Evolutionary conservation across 2,797 vertebrate species (phyloP).

Genomic region (Vespertilio murinus): DNA sequence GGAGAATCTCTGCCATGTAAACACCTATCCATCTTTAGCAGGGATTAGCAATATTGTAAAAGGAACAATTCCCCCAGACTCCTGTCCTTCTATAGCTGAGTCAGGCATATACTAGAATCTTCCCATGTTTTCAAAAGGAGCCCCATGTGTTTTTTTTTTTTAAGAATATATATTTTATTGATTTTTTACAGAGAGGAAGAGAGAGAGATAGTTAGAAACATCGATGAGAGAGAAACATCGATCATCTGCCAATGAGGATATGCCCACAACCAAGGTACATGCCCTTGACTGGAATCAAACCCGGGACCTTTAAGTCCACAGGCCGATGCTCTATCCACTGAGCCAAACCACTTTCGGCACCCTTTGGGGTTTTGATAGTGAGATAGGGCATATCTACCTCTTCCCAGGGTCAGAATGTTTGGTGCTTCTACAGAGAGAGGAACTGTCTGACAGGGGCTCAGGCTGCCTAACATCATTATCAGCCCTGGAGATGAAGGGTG

Average conservation of each 20-base stretch:
- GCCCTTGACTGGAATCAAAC: no score
- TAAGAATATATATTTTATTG: no score
- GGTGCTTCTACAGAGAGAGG: not conserved
- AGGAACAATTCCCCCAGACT: not conserved
- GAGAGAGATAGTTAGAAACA: no score
- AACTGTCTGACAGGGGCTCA: no score
- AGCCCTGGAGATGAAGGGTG: not conserved
- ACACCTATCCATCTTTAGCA: not conserved
- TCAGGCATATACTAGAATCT: not conserved
- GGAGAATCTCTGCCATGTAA: not conserved
- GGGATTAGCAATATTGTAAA: not conserved
- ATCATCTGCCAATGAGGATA: no score
- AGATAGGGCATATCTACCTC: rapidly evolving
- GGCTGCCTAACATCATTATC: not conserved
- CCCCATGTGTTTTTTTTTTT: not conserved
- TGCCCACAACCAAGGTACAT: no score
- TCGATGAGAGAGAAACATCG: no score
- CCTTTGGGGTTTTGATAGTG: no score
- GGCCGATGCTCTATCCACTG: no score
- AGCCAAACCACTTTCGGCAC: no score
- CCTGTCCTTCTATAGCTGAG: not conserved
- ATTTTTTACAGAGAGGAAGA: no score
- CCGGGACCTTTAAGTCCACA: no score
- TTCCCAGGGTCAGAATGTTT: rapidly evolving
- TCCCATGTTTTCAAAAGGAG: not conserved